These are phyloP conservation scores for Thera britannica DNA, from an alignment of 2,888 invertebrate genomes.

Conservation along the genomic window DNA sequence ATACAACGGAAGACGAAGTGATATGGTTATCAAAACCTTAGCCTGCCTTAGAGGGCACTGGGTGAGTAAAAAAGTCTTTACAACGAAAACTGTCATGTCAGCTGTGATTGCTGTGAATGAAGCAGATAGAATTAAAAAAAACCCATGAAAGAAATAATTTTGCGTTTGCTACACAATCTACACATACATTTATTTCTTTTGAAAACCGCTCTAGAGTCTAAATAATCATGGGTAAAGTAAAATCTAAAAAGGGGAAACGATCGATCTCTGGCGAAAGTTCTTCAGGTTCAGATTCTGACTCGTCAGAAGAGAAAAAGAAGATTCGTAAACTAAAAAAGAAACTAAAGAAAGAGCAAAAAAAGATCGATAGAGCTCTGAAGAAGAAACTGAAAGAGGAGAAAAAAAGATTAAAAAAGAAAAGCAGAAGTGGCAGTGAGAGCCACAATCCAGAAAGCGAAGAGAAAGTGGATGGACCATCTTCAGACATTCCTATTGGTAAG, in stretches of 20 bases:
- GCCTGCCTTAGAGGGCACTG: too few species aligned
- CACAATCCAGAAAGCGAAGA: conserved; percentile 48
- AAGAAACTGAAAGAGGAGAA: conserved; percentile 80
- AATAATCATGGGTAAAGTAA: conserved; percentile 69
- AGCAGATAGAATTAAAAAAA: too few species aligned
- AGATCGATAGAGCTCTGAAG: conserved; percentile 80
- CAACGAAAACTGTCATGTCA: too few species aligned
- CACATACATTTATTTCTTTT: neutral
- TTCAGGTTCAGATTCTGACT: conserved; percentile 76
- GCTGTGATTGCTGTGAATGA: too few species aligned
- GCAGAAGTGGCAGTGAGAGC: conserved; percentile 55
- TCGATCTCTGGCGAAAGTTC: conserved; percentile 61
- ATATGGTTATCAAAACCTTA: too few species aligned
- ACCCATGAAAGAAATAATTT: too few species aligned
- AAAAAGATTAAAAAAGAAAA: conserved; percentile 68
- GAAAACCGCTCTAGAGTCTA: neutral
- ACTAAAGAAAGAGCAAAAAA: conserved; percentile 81
- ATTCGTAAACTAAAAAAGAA: conserved; percentile 84
- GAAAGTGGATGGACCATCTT: conserved; percentile 53
- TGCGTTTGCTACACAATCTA: too few species aligned
- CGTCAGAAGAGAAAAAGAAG: conserved; percentile 78
- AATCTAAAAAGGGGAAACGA: conserved; percentile 69
- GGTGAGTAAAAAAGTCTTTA: too few species aligned
- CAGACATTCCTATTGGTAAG: conserved; percentile 77
- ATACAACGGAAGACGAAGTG: too few species aligned